Evolutionary conservation across 2,888 invertebrate species (phyloP), one percentile per base, ranked within the genome.

Genomic region (Amblyjoppa proteus): DNA sequence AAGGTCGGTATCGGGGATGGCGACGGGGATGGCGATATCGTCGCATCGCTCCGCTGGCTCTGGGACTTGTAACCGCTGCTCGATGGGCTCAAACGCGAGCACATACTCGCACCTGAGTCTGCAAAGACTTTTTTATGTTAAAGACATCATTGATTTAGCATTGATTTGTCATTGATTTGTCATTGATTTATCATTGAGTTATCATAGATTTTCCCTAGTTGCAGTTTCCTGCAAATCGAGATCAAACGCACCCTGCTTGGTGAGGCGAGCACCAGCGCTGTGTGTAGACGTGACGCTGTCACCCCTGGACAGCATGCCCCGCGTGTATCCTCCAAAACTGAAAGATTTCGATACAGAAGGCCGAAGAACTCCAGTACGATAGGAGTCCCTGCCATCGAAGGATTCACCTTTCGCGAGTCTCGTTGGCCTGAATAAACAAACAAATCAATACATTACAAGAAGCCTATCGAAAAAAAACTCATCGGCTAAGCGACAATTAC

Each of bases 241-340:
- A 31, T 51, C 6, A 49, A 5, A 86, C 88, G 85, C 89, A 97
- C 97, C 97, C 95, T 98, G 97, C 92, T 97, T 97, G 86, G 97
- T 97, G 74, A 97, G 96, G 81, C 97, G 95, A 45, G 96, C 94
- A 16, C 96, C 95, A 11, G 95, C 95, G 91, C 96, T 96, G 90
- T 96, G 96, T 49, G 95, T 96, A 28, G 96, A 96, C 87, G 95
- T 95, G 56, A 96, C 95, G 89, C 96, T 96, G 90, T 97, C 97
- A 9, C 96, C 96, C 49, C 96, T 95, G 34, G 95, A 94, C 88
- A 95, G 94, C 90, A 94, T 94, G 20, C 94, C 94, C 41, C 95
- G 96, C 16, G 96, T 96, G 92, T 97, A 97, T 2, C 97, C 98
- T 13, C 97, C 98, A 92, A 98, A 98, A 94, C 98, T 98, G 94